Evolutionary conservation across 2,797 vertebrate genomes (phyloP).

Genomic region (Pangasius larnaudii): DNA sequence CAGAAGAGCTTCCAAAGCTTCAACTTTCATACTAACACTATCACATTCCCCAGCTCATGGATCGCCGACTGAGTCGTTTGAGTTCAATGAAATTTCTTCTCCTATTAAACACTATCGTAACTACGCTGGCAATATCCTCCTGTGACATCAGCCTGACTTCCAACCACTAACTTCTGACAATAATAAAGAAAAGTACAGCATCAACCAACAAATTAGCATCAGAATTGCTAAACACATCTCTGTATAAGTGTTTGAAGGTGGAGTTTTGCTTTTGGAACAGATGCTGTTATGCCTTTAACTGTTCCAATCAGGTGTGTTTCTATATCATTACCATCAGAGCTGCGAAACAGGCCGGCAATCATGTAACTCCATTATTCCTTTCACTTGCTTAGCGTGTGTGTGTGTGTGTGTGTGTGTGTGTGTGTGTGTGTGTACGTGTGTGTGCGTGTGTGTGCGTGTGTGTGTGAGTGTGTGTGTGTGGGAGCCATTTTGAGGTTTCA

Average conservation of each 20-base stretch:
- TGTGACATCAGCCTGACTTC: background rate
- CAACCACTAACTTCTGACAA: background rate
- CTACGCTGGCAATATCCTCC: background rate
- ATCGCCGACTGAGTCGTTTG: background rate
- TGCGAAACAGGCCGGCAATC: constrained; percentile 44
- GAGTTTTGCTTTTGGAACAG: background rate
- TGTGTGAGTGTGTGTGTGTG: background rate
- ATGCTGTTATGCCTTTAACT: background rate
- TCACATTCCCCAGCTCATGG: background rate
- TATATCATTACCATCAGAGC: constrained; percentile 47
- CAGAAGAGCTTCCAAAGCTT: background rate
- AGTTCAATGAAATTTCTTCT: background rate
- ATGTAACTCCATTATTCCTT: constrained; percentile 17
- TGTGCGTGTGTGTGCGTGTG: background rate
- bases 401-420: background rate
- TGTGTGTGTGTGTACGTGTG: background rate
- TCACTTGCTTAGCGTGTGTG: background rate
- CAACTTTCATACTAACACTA: background rate
- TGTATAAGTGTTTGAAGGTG: background rate
- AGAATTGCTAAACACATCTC: background rate
- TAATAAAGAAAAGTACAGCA: background rate
- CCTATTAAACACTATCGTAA: background rate
- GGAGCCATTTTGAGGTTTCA: constrained; percentile 37
- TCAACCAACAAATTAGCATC: background rate
- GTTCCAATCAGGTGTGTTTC: constrained; percentile 45